Conservation (phyloP, 2,797 vertebrate species). For the Tadarida brasiliensis region DNA sequence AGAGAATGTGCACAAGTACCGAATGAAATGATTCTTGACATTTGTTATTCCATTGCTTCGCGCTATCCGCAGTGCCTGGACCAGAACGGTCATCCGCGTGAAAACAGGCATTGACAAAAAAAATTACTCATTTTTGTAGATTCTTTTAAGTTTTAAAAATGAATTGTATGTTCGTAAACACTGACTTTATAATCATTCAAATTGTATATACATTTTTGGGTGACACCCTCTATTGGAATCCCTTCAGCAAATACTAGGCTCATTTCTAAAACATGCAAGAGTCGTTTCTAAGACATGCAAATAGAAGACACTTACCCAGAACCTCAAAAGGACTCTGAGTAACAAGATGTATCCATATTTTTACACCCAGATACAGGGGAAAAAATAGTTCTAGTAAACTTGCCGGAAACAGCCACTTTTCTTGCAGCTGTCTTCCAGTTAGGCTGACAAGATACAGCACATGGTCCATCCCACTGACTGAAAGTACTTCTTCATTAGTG, state of each 20-base stretch:
- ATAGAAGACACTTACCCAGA: background rate
- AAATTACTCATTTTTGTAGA: no score
- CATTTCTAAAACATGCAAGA: background rate
- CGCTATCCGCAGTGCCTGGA: no score
- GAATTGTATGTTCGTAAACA: no score
- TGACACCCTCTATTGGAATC: background rate
- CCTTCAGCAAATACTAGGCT: background rate
- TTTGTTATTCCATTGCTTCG: no score
- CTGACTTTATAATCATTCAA: no score
- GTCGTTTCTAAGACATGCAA: background rate
- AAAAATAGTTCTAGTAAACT: background rate
- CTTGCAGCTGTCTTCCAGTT: background rate
- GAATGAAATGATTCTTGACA: no score
- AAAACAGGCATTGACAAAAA: no score
- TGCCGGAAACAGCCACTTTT: conserved; percentile 30
- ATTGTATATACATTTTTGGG: no score
- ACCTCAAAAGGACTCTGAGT: background rate
- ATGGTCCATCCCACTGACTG: background rate
- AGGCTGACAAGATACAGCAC: conserved; percentile 10
- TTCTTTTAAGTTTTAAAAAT: no score
- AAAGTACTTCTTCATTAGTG: conserved; percentile 60
- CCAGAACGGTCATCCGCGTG: no score
- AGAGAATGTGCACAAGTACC: no score
- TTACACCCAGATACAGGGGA: background rate
- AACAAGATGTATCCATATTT: background rate